Base-by-base conservation (phyloP, 2,888 invertebrate species). In the Flexamia atlantica region DNA sequence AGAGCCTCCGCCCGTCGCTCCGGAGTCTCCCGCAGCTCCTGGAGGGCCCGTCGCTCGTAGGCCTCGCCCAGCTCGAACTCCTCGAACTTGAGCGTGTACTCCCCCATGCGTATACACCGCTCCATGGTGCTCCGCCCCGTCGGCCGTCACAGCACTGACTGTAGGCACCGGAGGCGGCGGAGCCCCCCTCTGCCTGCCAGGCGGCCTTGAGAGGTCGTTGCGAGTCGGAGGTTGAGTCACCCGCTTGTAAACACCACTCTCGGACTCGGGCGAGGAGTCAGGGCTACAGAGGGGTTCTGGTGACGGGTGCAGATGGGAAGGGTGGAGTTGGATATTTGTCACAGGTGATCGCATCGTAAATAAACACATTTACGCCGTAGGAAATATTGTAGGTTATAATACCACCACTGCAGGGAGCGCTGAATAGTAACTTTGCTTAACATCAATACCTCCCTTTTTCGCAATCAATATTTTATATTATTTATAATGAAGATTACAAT, bases 41-140 rank as follows among this genome's bases (percentile, higher is more conserved):
- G 92, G 80, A 91, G 90, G 0, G 95, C 95, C 40, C 95, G 93
- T 89, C 96, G 95, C 87, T 91, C 83, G 85, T 86, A 87, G 60
- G 79, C 91, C 25, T 94, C 91, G 80, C 94, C 93, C 7, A 93
- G 91, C 17, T 91, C 90, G 0, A 94, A 92, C 46, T 94, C 93
- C 88, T 97, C 96, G 87, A 97, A 93, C 88, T 93, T 92, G 50
- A 95, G 91, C 10, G 92, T 90, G 88, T 92, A 93, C 70, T 92
- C 90, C 0, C 95, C 96, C 60, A 95, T 90, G 89, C 94, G 92
- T 50, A 96, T 90, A 0, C 92, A 92, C 9, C 96, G 95, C 86
- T 93, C 91, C 23, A 95, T 90, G 81, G 95, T 94, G 64, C 57
- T 81, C 40, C 17, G 46, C 46, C 25, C 60, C 36, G 84, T 40